Percentiles rank a stretch among this genome's conserved stretches.
Evolutionary conservation across 1,140 invertebrate species (phyloP).

Genomic region (Lasaia peninsularis): DNA sequence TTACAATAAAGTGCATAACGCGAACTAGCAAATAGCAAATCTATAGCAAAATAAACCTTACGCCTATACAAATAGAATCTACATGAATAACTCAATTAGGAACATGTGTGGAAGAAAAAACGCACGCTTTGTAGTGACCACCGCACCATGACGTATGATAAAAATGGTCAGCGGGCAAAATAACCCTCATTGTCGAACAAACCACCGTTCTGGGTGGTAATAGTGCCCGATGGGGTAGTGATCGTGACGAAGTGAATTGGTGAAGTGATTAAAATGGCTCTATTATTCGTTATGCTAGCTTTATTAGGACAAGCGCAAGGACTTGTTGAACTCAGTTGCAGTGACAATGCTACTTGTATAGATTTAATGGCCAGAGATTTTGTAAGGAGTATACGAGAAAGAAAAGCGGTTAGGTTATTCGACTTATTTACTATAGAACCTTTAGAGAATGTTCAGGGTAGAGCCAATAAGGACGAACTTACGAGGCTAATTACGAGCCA

Average conservation of each 20-base stretch:
- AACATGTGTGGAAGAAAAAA: slow-evolving; percentile 38
- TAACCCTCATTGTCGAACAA: slow-evolving; percentile 57
- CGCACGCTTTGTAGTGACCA: slow-evolving; percentile 40
- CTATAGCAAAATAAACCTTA: neutral
- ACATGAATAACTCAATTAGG: slow-evolving; percentile 19
- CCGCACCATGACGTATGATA: slow-evolving; percentile 67
- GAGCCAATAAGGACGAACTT: slow-evolving; percentile 53
- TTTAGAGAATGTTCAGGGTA: slow-evolving; percentile 47
- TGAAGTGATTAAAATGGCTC: slow-evolving; percentile 59
- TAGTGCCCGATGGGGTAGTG: slow-evolving; percentile 27
- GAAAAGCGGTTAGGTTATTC: slow-evolving; percentile 63
- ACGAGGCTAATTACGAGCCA: slow-evolving; percentile 69
- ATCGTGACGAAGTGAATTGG: slow-evolving; percentile 32
- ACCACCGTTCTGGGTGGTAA: slow-evolving; percentile 56
- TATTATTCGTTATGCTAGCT: slow-evolving; percentile 46
- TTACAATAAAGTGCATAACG: slow-evolving; percentile 1
- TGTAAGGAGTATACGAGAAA: slow-evolving; percentile 57
- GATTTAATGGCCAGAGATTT: slow-evolving; percentile 62
- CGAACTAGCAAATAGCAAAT: neutral
- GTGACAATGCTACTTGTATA: slow-evolving; percentile 75
- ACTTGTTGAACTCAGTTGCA: slow-evolving; percentile 61
- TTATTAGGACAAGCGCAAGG: slow-evolving; percentile 43
- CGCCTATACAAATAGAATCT: neutral
- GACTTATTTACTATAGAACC: slow-evolving; percentile 69
- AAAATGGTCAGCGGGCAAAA: slow-evolving; percentile 58